Evolutionary conservation across 2,113 vertebrate genomes (phyloP).

Genomic region (Myodes glareolus): DNA sequence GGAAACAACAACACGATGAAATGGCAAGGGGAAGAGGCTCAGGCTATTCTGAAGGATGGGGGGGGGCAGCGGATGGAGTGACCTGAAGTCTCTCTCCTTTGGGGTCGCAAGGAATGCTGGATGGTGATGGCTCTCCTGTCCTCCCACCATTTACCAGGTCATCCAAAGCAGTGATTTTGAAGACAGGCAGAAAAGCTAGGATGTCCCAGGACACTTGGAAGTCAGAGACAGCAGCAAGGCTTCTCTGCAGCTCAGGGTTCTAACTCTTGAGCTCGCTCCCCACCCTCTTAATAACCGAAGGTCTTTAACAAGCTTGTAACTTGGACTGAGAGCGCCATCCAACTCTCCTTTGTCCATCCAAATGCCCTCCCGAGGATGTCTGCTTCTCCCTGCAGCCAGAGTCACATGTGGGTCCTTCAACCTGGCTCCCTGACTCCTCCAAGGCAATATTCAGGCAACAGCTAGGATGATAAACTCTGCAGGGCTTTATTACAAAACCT

Average conservation of each 20-base stretch:
- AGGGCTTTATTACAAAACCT: neutral
- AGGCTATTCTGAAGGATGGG: neutral
- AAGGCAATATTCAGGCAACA: neutral
- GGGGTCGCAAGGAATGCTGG: neutral
- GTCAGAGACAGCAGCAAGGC: neutral
- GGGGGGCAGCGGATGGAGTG: neutral
- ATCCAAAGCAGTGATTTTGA: neutral
- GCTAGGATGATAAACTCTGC: neutral
- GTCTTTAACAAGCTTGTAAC: neutral
- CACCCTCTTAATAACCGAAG: neutral
- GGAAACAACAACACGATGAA: neutral
- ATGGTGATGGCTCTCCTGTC: accelerated
- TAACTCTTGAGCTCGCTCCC: neutral
- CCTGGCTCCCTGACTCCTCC: neutral
- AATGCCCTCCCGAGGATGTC: neutral
- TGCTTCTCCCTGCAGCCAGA: neutral
- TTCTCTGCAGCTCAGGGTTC: neutral
- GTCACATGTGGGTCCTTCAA: neutral
- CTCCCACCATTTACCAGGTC: neutral
- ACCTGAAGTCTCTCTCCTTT: neutral
- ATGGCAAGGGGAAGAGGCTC: neutral
- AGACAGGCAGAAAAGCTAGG: neutral
- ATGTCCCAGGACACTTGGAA: neutral
- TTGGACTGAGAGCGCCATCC: neutral
- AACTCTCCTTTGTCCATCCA: neutral